phyloP scores from a whole-genome alignment of 2,888 invertebrate species.

The Himalopsyche japonica region DNA sequence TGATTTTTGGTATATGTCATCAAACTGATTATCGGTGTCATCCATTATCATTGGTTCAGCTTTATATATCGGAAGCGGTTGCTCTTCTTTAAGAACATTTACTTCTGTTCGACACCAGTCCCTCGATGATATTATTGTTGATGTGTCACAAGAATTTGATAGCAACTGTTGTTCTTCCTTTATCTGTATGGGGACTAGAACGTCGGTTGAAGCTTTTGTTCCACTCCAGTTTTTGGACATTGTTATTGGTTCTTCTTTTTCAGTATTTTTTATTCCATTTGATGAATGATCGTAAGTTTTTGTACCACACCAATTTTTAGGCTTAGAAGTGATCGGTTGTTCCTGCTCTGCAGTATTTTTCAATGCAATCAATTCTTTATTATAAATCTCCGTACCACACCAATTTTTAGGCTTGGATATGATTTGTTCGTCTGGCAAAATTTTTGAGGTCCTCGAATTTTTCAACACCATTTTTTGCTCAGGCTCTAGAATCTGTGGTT shows the following conservation, averaged over 20 bases:
- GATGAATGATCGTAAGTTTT: background rate
- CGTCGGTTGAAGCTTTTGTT: background rate
- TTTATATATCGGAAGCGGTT: slow-evolving; percentile 8
- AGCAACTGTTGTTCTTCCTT: background rate
- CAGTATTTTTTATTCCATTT: background rate
- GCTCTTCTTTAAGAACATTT: background rate
- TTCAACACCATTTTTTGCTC: too few species aligned
- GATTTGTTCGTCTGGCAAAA: too few species aligned
- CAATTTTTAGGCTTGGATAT: background rate
- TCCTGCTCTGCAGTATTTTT: background rate
- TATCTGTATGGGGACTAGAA: background rate
- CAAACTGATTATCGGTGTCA: slow-evolving; percentile 29
- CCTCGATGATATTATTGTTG: background rate
- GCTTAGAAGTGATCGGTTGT: background rate
- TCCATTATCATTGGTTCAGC: slow-evolving; percentile 28
- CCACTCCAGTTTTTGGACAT: background rate
- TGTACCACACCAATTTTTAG: background rate
- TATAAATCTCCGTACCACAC: background rate
- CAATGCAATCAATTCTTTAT: background rate
- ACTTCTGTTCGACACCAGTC: background rate
- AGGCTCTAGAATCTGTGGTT: background rate
- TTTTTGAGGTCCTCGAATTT: too few species aligned
- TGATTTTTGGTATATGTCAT: slow-evolving; percentile 31
- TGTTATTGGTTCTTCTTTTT: background rate
- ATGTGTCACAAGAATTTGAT: background rate